A percentile compares a stretch with the other conserved stretches of the same genome.
Conservation (phyloP, 2,797 vertebrate genomes). For the Phrynocephalus vlangalii region DNA sequence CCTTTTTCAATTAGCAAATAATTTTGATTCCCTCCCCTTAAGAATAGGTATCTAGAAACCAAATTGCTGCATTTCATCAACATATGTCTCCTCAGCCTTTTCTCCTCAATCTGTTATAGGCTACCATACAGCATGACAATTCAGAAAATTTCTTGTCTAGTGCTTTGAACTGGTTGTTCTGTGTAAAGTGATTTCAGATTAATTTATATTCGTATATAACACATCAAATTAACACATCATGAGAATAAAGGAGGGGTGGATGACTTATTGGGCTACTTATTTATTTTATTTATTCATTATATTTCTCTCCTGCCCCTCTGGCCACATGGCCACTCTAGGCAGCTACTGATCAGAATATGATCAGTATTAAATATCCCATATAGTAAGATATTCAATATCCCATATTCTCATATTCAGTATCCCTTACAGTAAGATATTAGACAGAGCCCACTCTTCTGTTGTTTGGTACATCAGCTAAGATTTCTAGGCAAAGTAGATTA, state of each 20-base stretch:
- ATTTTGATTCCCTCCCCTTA: background rate
- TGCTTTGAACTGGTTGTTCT: background rate
- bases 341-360: no score
- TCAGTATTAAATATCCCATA: no score
- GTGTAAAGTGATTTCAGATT: conserved; percentile 8
- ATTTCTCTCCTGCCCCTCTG: no score
- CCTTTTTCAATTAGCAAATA: background rate
- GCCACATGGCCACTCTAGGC: no score
- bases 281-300: no score
- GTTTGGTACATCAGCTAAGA: background rate
- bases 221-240: background rate
- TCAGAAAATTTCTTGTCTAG: background rate
- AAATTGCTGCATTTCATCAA: background rate
- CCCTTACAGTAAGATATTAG: background rate
- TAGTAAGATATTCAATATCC: no score
- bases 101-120: background rate
- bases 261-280: background rate
- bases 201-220: background rate
- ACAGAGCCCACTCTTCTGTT: background rate
- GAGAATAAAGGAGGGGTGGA: background rate
- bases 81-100: background rate
- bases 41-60: conserved; percentile 7
- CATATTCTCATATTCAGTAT: conserved; percentile 9
- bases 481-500: background rate
- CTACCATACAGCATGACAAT: background rate